Evolutionary conservation across 2,113 vertebrate species (phyloP).

Genomic region (Sinocyclocheilus grahami): DNA sequence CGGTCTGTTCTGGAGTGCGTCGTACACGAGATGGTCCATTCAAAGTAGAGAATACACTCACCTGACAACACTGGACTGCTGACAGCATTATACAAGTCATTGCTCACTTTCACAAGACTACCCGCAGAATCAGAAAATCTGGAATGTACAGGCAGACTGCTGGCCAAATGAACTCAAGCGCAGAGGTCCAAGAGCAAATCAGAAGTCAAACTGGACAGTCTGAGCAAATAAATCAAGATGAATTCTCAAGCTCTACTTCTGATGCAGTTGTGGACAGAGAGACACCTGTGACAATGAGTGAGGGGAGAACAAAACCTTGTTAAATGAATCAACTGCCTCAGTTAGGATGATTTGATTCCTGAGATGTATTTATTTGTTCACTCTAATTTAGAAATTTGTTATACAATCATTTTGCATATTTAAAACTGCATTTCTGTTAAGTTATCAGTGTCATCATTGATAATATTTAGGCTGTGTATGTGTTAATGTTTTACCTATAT

Average conservation of each 20-base stretch:
- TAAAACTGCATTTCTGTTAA: neutral
- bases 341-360: neutral
- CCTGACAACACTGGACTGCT: conserved; percentile 81
- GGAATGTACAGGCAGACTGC: neutral
- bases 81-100: conserved; percentile 74
- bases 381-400: neutral
- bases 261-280: conserved; percentile 8
- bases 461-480: neutral
- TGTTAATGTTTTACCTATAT: neutral
- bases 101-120: conserved; percentile 53
- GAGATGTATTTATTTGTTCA: neutral
- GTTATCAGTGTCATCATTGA: neutral
- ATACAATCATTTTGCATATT: neutral
- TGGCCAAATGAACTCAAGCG: neutral
- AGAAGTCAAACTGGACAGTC: neutral
- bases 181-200: neutral
- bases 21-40: conserved; percentile 85
- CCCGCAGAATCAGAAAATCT: conserved; percentile 54
- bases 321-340: neutral
- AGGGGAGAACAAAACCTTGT: neutral
- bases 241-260: neutral
- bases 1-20: conserved; percentile 83
- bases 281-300: neutral
- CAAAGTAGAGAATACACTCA: conserved; percentile 80
- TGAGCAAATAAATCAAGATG: conserved; percentile 13